phyloP scores from a whole-genome alignment of 2,113 vertebrate genomes.

The Psophia crepitans region DNA sequence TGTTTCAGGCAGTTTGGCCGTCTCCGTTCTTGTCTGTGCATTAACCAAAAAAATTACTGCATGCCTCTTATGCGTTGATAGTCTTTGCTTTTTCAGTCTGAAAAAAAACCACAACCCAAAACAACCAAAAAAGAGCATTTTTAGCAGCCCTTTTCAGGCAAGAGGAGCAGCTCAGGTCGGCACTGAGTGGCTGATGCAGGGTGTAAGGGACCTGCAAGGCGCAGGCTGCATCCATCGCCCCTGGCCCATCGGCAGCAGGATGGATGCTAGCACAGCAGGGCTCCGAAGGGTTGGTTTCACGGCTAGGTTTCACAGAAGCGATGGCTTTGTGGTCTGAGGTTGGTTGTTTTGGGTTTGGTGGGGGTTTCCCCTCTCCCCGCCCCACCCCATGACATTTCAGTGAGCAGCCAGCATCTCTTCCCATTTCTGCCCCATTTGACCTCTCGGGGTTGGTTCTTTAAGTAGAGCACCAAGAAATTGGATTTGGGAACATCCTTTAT shows the following conservation, averaged over 20 bases:
- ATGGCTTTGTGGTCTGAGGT: neutral
- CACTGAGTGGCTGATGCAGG: accelerated
- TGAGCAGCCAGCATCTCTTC: neutral
- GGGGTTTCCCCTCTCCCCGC: too few species aligned
- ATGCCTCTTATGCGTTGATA: neutral
- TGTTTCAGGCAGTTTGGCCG: neutral
- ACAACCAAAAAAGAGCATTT: neutral
- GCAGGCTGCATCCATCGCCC: neutral
- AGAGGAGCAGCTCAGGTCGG: neutral
- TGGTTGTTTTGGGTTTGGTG: too few species aligned
- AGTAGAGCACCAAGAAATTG: neutral
- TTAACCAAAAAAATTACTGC: neutral
- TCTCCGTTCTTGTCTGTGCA: accelerated
- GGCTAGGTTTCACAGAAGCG: neutral
- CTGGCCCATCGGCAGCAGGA: neutral
- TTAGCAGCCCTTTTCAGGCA: neutral
- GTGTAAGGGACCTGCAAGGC: accelerated
- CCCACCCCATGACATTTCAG: too few species aligned
- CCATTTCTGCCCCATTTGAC: neutral
- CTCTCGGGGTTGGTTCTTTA: neutral
- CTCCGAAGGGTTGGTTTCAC: neutral
- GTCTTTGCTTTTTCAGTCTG: neutral
- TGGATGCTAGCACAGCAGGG: neutral
- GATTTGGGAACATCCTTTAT: neutral
- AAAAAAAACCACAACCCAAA: too few species aligned